These are phyloP conservation scores for Drosophila tripunctata DNA, from an alignment of 2,888 invertebrate species.

Conservation along the genomic window DNA sequence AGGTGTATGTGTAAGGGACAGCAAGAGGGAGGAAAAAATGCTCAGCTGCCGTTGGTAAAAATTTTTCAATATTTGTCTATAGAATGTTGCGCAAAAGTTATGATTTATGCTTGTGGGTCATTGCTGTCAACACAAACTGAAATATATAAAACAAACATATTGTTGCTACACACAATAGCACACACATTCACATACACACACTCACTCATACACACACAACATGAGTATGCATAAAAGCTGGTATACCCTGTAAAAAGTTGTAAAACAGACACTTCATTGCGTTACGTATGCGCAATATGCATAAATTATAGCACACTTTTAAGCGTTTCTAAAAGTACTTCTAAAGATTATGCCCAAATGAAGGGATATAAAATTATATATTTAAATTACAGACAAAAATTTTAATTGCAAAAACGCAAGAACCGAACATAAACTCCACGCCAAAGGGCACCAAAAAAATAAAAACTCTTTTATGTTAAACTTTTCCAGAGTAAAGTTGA, in stretches of 20 bases:
- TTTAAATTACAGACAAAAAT: constrained; percentile 9
- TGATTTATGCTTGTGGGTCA: constrained; percentile 83
- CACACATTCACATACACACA: too few species aligned
- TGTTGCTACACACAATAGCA: constrained; percentile 24
- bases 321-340: constrained; percentile 1
- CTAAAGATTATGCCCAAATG: not conserved
- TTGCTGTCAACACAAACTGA: constrained; percentile 78
- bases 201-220: not conserved
- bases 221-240: not conserved
- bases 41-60: constrained; percentile 35
- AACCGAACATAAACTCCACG: not conserved
- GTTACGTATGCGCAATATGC: constrained; percentile 26
- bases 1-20: not conserved
- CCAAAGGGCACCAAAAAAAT: not conserved
- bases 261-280: not conserved
- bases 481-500: constrained; percentile 29
- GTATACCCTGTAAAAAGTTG: constrained; percentile 19
- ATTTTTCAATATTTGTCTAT: constrained; percentile 57
- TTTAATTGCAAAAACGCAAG: constrained; percentile 23
- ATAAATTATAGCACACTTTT: constrained; percentile 46
- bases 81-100: constrained; percentile 56
- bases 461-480: constrained; percentile 11
- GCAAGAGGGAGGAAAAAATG: not conserved
- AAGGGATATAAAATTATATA: constrained; percentile 4
- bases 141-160: constrained; percentile 71